Percentiles rank a stretch among this genome's conserved stretches.
phyloP scores from a whole-genome alignment of 2,113 vertebrate genomes.

The Coturnix japonica region DNA sequence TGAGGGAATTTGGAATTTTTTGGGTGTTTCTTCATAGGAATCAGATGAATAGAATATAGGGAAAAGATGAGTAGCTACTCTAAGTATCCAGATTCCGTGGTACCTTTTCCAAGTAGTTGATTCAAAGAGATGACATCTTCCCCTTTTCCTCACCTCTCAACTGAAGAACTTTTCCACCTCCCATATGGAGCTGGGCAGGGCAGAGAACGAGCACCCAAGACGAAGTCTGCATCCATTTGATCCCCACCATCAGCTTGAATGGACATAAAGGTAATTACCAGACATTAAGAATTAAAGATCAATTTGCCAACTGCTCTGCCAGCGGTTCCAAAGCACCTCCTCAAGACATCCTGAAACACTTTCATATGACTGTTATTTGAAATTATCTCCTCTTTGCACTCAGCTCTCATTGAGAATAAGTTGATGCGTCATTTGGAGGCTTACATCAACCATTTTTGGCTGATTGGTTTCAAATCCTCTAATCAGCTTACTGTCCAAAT shows the following conservation, averaged over 20 bases:
- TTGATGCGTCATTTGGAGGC: conserved; percentile 10
- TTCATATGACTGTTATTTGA: background rate
- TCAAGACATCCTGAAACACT: background rate
- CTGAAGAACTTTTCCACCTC: background rate
- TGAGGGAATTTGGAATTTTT: background rate
- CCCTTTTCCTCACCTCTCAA: background rate
- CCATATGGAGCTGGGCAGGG: background rate
- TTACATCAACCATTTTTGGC: conserved; percentile 51
- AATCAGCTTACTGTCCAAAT: conserved; percentile 66
- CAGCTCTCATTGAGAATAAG: background rate
- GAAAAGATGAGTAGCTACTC: background rate
- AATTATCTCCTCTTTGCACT: conserved; percentile 1
- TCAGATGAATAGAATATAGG: background rate
- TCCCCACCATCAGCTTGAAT: background rate
- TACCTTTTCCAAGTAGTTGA: background rate
- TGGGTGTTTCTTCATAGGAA: background rate
- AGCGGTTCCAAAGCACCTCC: fast-evolving
- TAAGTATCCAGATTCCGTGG: background rate
- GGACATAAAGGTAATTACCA: background rate
- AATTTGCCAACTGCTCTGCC: background rate
- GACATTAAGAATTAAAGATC: background rate
- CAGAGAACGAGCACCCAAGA: fast-evolving
- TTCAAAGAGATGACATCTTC: no score
- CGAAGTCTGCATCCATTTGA: fast-evolving
- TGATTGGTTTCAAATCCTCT: conserved; percentile 66